Conservation (phyloP, 2,797 vertebrate species). For the Eulemur albifrons region DNA sequence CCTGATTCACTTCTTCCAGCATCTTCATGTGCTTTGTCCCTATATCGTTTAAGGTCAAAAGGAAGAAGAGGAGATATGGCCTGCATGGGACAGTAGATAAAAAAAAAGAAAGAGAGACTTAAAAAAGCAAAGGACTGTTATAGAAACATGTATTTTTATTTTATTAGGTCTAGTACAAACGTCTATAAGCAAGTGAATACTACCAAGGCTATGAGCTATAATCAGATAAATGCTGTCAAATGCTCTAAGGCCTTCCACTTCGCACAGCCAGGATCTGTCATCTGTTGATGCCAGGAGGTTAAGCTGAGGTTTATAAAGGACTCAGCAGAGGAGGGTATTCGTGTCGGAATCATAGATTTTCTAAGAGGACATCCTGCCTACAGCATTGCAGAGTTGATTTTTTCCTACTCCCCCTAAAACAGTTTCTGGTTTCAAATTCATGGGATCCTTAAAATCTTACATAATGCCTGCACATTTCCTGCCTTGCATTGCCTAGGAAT, state of each 20-base stretch:
- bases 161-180: conserved; percentile 7
- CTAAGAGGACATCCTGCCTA: not conserved
- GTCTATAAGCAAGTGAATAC: conserved; percentile 24
- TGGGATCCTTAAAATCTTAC: not conserved
- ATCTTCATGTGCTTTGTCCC: not conserved
- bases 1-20: conserved; percentile 33
- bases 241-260: not conserved
- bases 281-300: not conserved
- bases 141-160: conserved; percentile 9
- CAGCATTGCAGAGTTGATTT: not conserved
- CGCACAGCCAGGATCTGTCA: not conserved
- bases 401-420: not conserved
- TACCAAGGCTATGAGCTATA: conserved; percentile 10
- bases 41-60: conserved; percentile 41
- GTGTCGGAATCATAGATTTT: not conserved
- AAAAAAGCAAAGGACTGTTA: not conserved
- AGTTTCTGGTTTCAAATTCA: conserved; percentile 10
- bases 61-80: not conserved
- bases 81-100: not conserved
- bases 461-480: not conserved
- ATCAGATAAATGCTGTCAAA: conserved; percentile 24
- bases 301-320: not conserved
- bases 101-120: not conserved
- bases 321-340: not conserved
- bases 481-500: not conserved